Evolutionary conservation across 2,113 vertebrate genomes (phyloP).

Genomic region (Sakesphorus luctuosus): DNA sequence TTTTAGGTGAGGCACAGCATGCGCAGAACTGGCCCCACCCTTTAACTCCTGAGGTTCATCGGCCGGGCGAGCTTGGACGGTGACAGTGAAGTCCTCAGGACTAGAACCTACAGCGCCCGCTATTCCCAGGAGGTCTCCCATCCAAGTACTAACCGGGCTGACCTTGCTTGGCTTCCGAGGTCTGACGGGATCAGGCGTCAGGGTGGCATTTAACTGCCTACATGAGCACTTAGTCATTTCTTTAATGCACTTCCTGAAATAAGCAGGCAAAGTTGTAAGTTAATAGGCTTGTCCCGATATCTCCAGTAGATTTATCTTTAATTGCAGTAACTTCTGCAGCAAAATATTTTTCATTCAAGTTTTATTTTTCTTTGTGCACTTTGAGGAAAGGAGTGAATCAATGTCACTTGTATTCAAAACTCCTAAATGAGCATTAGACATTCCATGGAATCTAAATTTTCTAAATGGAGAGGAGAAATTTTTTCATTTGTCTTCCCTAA

Average conservation of each 20-base stretch:
- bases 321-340: not conserved
- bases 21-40: too few species aligned
- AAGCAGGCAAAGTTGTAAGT: not conserved
- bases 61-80: too few species aligned
- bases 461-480: not conserved
- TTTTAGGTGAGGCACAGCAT: too few species aligned
- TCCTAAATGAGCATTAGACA: not conserved
- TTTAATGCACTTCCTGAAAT: not conserved
- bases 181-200: too few species aligned
- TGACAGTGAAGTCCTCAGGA: too few species aligned
- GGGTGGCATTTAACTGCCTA: too few species aligned
- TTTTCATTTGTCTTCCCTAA: not conserved
- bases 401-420: not conserved
- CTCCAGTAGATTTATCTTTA: not conserved
- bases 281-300: not conserved
- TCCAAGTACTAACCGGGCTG: too few species aligned
- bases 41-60: too few species aligned
- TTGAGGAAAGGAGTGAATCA: not conserved
- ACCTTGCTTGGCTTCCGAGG: too few species aligned
- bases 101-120: too few species aligned
- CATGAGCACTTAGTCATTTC: fast-evolving
- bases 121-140: too few species aligned
- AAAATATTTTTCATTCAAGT: not conserved
- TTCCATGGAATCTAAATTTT: not conserved
- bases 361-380: not conserved